phyloP scores from a whole-genome alignment of 2,113 vertebrate species.

The Falco punctatus region DNA sequence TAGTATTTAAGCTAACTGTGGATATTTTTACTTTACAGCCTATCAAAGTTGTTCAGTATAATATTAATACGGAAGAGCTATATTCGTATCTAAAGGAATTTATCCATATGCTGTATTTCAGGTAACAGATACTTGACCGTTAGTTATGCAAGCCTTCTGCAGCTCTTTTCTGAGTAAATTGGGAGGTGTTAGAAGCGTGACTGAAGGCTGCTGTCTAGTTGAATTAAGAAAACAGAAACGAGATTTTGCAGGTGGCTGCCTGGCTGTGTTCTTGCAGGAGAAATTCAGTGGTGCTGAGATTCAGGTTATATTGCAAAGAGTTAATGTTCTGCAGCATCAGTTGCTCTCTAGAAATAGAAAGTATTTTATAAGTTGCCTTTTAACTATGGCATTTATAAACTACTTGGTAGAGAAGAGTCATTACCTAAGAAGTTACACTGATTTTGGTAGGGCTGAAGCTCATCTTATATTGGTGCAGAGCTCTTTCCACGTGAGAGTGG shows the following conservation, averaged over 20 bases:
- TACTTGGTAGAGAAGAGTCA: too few relatives aligned
- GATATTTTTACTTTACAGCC: conserved; percentile 76
- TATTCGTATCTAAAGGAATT: conserved; percentile 97
- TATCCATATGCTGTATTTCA: conserved; percentile 96
- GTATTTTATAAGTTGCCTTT: neutral
- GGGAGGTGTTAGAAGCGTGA: neutral
- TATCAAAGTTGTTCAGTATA: conserved; percentile 92
- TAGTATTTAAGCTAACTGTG: neutral
- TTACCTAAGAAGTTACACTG: neutral
- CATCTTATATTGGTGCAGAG: rapidly evolving
- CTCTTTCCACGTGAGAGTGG: neutral
- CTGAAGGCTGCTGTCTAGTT: neutral
- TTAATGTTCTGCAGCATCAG: neutral
- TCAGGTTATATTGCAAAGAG: neutral
- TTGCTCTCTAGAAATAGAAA: neutral
- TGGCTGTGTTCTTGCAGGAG: neutral
- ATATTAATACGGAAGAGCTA: conserved; percentile 97
- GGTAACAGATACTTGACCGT: conserved; percentile 71
- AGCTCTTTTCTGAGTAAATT: neutral
- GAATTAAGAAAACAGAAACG: neutral
- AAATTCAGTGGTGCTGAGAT: neutral
- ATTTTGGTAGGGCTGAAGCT: neutral
- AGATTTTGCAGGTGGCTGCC: neutral
- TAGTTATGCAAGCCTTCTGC: neutral
- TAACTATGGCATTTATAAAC: neutral